These are phyloP conservation scores for Bufotes viridis DNA, from an alignment of 2,797 vertebrate species.

Conservation along the genomic window DNA sequence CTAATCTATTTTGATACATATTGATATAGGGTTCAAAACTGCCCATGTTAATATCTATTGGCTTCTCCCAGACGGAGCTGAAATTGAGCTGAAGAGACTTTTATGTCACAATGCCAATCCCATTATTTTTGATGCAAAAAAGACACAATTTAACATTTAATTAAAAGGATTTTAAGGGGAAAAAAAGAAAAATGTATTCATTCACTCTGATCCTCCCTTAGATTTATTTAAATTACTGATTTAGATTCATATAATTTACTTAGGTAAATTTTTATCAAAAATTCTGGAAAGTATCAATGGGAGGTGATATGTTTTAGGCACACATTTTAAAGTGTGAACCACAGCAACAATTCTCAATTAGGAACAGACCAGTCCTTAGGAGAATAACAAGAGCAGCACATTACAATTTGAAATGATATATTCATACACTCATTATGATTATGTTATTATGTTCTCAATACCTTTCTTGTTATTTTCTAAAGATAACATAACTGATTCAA, in stretches of 20 bases:
- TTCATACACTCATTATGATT: background rate
- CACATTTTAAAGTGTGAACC: background rate
- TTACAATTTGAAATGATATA: background rate
- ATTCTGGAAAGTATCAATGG: background rate
- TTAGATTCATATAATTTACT: constrained; percentile 30
- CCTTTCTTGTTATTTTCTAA: background rate
- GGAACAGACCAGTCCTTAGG: background rate
- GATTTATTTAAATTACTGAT: constrained; percentile 29
- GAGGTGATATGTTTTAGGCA: background rate
- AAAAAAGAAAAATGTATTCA: background rate
- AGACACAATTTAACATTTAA: constrained; percentile 42
- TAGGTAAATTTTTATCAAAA: background rate
- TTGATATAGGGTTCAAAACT: constrained; percentile 50
- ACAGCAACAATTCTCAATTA: constrained; percentile 3
- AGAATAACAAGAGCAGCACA: background rate
- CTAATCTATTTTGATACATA: constrained; percentile 47
- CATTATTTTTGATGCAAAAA: constrained; percentile 45
- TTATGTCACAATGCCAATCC: constrained; percentile 30
- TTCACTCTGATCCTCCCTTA: background rate
- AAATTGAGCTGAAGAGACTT: constrained; percentile 21
- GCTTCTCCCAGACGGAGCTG: constrained; percentile 32
- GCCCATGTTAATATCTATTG: constrained; percentile 53
- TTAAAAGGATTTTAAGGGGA: constrained; percentile 20
- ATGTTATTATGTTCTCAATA: background rate
- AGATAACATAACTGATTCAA: too few species aligned